These are phyloP conservation scores for Lymantria dispar DNA, from an alignment of 2,888 invertebrate genomes.

Conservation along the genomic window DNA sequence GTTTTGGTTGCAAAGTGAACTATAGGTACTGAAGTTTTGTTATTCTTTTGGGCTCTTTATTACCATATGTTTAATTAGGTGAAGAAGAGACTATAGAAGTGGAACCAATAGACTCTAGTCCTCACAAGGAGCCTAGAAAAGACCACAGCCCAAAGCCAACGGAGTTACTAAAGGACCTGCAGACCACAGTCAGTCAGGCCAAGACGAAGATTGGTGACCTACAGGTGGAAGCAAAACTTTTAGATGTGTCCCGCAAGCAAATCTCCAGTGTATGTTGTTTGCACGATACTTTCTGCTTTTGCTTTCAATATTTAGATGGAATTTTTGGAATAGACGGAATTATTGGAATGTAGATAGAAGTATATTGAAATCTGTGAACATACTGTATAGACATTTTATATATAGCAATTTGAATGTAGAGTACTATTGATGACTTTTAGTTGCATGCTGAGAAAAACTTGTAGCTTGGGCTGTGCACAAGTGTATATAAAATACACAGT, in stretches of 20 bases:
- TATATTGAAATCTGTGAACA: too few species aligned
- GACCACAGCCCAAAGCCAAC: constrained; percentile 62
- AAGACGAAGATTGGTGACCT: constrained; percentile 85
- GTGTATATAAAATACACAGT: too few species aligned
- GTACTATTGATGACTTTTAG: too few species aligned
- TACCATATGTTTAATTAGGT: constrained; percentile 37
- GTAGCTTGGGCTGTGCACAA: too few species aligned
- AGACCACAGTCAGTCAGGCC: constrained; percentile 82
- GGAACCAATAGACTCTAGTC: constrained; percentile 41
- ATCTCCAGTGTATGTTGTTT: constrained; percentile 66
- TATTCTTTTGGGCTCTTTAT: too few species aligned
- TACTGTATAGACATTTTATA: too few species aligned
- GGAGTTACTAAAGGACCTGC: constrained; percentile 76
- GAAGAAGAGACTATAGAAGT: constrained; percentile 71
- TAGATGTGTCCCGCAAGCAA: constrained; percentile 63
- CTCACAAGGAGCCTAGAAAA: constrained; percentile 40
- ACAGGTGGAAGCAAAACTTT: constrained; percentile 73
- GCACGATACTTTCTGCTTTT: constrained; percentile 66
- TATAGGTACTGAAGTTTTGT: too few species aligned
- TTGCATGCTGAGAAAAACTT: too few species aligned
- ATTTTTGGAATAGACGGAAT: not conserved
- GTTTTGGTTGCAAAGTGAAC: too few species aligned
- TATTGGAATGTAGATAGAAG: not conserved
- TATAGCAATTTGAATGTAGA: too few species aligned
- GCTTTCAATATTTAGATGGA: constrained; percentile 22